Evolutionary conservation across 2,113 vertebrate species (phyloP).

Genomic region (Passer montanus): DNA sequence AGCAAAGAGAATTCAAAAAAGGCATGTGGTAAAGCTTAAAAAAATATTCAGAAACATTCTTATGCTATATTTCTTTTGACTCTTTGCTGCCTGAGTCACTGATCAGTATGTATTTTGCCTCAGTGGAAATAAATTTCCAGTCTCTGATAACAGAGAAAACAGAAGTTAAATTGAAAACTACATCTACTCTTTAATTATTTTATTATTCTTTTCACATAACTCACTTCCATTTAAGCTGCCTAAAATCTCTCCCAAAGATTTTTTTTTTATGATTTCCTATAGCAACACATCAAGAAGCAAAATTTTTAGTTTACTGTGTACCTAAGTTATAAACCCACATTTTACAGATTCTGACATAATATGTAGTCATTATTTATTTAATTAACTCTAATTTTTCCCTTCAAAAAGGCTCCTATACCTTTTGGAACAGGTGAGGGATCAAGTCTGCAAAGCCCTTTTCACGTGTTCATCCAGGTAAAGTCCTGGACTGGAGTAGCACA

Average conservation of each 20-base stretch:
- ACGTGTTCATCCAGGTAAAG: background rate
- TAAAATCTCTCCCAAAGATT: constrained; percentile 5
- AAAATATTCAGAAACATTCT: background rate
- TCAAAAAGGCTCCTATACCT: background rate
- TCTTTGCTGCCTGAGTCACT: background rate
- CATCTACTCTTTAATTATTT: constrained; percentile 45
- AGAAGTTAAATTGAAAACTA: constrained; percentile 28
- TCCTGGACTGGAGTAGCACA: background rate
- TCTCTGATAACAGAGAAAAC: background rate
- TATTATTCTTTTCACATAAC: constrained; percentile 16
- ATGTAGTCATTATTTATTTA: background rate
- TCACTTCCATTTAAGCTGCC: constrained; percentile 37
- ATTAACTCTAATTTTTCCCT: background rate
- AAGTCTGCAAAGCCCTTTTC: background rate
- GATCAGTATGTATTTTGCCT: background rate
- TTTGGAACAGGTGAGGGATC: background rate
- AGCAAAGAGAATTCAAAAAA: background rate
- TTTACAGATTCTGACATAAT: background rate
- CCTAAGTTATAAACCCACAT: background rate
- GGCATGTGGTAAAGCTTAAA: background rate
- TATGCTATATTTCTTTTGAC: background rate
- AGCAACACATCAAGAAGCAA: background rate
- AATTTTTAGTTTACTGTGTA: constrained; percentile 34
- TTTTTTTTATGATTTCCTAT: background rate
- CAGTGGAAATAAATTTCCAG: background rate